phyloP scores from a whole-genome alignment of 2,888 invertebrate species.

The Monoplex corrugatus region DNA sequence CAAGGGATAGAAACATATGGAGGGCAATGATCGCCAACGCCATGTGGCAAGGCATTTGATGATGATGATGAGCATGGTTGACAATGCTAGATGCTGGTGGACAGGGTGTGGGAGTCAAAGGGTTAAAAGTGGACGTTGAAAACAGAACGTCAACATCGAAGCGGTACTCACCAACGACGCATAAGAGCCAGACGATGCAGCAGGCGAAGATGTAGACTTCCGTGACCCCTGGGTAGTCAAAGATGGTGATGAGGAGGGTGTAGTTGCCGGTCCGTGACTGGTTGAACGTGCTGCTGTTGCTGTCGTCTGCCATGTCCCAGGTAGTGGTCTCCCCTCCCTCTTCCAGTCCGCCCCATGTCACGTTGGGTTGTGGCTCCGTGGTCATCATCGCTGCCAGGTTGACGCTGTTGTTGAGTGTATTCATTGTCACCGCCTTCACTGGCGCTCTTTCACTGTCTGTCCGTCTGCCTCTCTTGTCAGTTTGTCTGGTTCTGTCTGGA shows the following conservation, averaged over 20 bases:
- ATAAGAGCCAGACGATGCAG: slow-evolving; percentile 11
- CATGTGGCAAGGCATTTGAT: too few relatives aligned
- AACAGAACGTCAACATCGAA: too few relatives aligned
- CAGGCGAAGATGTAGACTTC: neutral
- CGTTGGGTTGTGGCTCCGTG: too few relatives aligned
- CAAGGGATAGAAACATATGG: too few relatives aligned
- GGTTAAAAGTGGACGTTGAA: too few relatives aligned
- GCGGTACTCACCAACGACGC: neutral
- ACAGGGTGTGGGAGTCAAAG: too few relatives aligned
- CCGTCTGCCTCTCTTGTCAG: neutral
- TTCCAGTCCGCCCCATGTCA: too few relatives aligned
- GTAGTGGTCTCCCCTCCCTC: too few relatives aligned
- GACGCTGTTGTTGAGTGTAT: neutral
- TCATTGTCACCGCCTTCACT: neutral
- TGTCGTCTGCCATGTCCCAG: neutral
- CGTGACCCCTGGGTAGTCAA: neutral
- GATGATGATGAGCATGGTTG: too few relatives aligned
- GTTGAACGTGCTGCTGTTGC: neutral
- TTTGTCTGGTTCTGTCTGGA: neutral
- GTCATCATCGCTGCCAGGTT: too few relatives aligned
- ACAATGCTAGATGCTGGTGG: too few relatives aligned
- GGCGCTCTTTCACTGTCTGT: neutral
- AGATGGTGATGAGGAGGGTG: neutral
- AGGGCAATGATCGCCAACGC: too few relatives aligned
- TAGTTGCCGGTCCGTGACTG: neutral